Conservation (phyloP, 1,140 invertebrate species). For the Glomeris maerens region DNA sequence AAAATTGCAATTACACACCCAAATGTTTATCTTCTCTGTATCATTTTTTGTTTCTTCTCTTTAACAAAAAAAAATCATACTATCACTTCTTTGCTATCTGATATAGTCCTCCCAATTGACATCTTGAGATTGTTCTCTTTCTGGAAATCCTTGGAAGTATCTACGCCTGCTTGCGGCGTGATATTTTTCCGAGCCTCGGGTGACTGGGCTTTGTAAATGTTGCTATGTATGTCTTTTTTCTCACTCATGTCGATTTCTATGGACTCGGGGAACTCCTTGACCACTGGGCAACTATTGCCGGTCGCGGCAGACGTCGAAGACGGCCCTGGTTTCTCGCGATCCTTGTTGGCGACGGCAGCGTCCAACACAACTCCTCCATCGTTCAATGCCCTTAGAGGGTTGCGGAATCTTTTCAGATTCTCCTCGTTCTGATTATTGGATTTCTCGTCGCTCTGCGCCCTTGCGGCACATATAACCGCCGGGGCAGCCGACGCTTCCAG, state of each 20-base stretch:
- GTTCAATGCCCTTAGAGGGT: conserved; percentile 20
- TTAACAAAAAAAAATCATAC: too few relatives aligned
- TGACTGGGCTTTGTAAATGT: conserved; percentile 18
- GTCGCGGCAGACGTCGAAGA: not conserved
- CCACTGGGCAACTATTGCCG: not conserved
- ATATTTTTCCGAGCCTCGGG: conserved; percentile 17
- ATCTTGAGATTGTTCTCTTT: not conserved
- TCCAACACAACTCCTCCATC: not conserved
- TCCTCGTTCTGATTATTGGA: conserved; percentile 83
- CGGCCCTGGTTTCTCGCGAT: not conserved
- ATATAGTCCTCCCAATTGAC: not conserved
- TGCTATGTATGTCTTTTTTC: conserved; percentile 13
- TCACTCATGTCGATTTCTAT: conserved; percentile 13
- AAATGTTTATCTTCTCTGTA: too few relatives aligned
- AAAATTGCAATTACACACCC: too few relatives aligned
- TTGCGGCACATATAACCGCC: conserved; percentile 27
- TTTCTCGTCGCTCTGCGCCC: too few relatives aligned
- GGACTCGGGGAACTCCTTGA: not conserved
- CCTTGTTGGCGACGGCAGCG: not conserved
- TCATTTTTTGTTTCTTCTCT: too few relatives aligned
- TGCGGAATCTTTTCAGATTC: conserved; percentile 48
- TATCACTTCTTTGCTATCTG: too few relatives aligned
- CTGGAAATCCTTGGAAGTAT: not conserved
- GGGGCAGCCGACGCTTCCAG: too few relatives aligned
- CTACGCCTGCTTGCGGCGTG: not conserved